Conservation (phyloP, 2,888 invertebrate genomes). For the Helobdella robusta region DNA sequence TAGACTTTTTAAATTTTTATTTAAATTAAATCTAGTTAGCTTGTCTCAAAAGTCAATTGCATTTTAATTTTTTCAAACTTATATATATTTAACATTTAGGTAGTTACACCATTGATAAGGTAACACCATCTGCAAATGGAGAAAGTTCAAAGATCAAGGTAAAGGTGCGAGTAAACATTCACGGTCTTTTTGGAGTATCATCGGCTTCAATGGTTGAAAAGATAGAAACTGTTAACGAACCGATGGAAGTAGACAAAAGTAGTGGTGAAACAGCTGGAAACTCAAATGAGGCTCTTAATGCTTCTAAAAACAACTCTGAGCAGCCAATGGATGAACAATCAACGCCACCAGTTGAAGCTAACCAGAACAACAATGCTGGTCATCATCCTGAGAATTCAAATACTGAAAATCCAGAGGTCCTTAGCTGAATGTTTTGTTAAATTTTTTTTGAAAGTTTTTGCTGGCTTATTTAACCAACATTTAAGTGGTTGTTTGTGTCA, state of each 20-base stretch:
- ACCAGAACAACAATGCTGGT: too few species aligned
- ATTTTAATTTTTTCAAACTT: too few species aligned
- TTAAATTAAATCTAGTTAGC: background rate
- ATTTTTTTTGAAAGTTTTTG: too few species aligned
- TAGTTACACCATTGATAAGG: conserved; percentile 49
- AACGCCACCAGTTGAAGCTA: background rate
- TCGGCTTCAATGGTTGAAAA: conserved; percentile 61
- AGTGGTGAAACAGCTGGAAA: background rate
- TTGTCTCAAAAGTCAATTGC: too few species aligned
- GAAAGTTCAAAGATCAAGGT: conserved; percentile 91
- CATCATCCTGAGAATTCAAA: too few species aligned
- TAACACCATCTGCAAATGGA: conserved; percentile 75
- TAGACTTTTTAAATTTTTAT: conserved; percentile 10
- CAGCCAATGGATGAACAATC: conserved; percentile 1
- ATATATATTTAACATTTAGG: conserved; percentile 37
- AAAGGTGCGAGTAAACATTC: conserved; percentile 77
- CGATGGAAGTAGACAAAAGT: conserved; percentile 37
- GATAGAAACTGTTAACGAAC: conserved; percentile 36
- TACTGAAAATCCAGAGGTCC: too few species aligned
- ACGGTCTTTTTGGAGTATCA: conserved; percentile 79
- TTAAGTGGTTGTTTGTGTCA: too few species aligned
- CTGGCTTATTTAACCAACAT: too few species aligned
- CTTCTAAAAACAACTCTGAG: conserved; percentile 1
- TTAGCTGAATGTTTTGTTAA: too few species aligned
- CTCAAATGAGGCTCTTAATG: background rate